phyloP scores from a whole-genome alignment of 2,797 vertebrate genomes.

The Poeciliopsis infans region DNA sequence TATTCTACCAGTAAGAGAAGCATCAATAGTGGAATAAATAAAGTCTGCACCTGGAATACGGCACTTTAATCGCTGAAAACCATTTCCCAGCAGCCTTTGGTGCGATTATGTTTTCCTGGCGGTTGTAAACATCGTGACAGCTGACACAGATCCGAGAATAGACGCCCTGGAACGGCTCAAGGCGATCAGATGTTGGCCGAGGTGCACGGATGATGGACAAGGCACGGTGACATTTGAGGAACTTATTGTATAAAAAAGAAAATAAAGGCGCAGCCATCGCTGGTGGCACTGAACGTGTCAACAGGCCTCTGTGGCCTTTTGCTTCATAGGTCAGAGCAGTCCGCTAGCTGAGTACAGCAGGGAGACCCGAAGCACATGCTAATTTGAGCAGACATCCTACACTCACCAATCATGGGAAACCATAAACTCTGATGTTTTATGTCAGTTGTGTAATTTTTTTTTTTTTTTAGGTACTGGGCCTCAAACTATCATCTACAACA shows the following conservation, averaged over 20 bases:
- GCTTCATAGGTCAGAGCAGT: slow-evolving; percentile 62
- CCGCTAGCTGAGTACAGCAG: slow-evolving; percentile 45
- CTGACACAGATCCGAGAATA: slow-evolving; percentile 69
- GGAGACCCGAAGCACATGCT: slow-evolving; percentile 55
- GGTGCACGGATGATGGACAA: slow-evolving; percentile 53
- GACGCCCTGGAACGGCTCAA: slow-evolving; percentile 54
- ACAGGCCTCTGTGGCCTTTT: slow-evolving; percentile 67
- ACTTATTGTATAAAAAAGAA: slow-evolving; percentile 36
- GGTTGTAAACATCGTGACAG: slow-evolving; percentile 46
- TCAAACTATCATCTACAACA: neutral
- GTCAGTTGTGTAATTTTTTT: neutral
- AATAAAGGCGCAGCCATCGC: slow-evolving; percentile 16
- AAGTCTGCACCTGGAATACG: neutral
- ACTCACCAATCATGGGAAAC: slow-evolving; percentile 41
- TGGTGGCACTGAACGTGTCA: slow-evolving; percentile 65
- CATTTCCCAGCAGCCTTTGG: neutral
- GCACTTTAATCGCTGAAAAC: neutral
- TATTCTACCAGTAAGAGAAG: neutral
- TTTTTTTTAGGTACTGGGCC: neutral
- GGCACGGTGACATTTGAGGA: slow-evolving; percentile 59
- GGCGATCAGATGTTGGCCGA: slow-evolving; percentile 60
- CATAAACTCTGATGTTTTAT: neutral
- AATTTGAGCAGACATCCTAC: slow-evolving; percentile 64
- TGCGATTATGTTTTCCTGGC: slow-evolving; percentile 35
- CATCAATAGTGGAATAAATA: neutral